These are phyloP conservation scores for Muraenolepis orangiensis DNA, from an alignment of 2,797 vertebrate species.

Conservation along the genomic window DNA sequence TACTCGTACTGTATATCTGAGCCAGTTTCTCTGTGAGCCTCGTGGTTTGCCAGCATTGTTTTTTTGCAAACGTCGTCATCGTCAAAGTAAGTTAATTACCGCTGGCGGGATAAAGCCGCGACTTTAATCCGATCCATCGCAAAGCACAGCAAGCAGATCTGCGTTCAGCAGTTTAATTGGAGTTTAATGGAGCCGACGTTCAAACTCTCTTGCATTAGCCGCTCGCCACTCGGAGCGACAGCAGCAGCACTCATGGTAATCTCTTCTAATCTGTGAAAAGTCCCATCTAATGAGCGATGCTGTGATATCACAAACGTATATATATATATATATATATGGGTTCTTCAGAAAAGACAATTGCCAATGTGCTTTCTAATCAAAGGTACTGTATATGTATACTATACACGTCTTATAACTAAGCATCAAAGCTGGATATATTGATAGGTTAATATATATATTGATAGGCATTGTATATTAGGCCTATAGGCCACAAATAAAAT, in stretches of 20 bases:
- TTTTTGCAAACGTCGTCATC: constrained; percentile 21
- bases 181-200: constrained; percentile 45
- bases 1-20: not conserved
- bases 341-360: too few relatives aligned
- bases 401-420: too few relatives aligned
- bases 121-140: constrained; percentile 26
- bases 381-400: too few relatives aligned
- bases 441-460: too few relatives aligned
- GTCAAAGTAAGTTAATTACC: constrained; percentile 42
- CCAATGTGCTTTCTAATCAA: too few relatives aligned
- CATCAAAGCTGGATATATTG: too few relatives aligned
- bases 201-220: constrained; percentile 11
- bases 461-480: too few relatives aligned
- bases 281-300: not conserved
- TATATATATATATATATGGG: too few relatives aligned
- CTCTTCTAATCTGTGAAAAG: not conserved
- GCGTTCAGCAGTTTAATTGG: constrained; percentile 27
- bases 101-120: constrained; percentile 13
- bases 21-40: constrained; percentile 5
- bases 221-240: too few relatives aligned
- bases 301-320: not conserved
- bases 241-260: constrained; percentile 16
- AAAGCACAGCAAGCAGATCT: constrained; percentile 21
- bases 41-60: constrained; percentile 13
- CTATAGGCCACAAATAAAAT: too few relatives aligned